Evolutionary conservation across 1,140 invertebrate genomes (phyloP), one percentile per base, ranked within the genome.

Genomic region (Scaptomyza hsui): DNA sequence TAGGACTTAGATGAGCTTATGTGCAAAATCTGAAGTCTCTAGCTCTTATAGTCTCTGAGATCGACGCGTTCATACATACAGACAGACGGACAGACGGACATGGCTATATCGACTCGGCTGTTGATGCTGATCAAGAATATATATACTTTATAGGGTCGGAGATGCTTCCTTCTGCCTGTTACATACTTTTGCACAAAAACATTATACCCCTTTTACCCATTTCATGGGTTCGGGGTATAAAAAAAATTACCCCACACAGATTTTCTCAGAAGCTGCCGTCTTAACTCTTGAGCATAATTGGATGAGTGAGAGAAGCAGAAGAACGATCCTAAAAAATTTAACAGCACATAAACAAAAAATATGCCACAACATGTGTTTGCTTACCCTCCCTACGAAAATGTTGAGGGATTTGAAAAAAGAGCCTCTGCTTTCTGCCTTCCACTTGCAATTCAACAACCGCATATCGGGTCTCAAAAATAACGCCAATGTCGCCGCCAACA

Each of bases 231-330:
- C n/a, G n/a, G n/a, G n/a, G n/a, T n/a, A n/a, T n/a, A n/a, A n/a
- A 49, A 49, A 63, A 69, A 77, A 74, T 55, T 61, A 77, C 74
- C 74, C 65, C 74, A 77, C 72, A 70, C 64, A 64, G 74, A 74
- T 70, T 70, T 77, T 74, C 60, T 59, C 13, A 61, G 74, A 77
- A 77, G 37, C 32, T 48, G 52, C 45, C 39, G 53, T 15, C 13
- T 60, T n/a, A 4, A 13, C 51, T 65, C 68, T 75, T 62, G 69
- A 44, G 53, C 59, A 41, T 69, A 64, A 76, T 70, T 70, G 26
- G 26, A 7, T 29, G 48, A 74, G 71, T 69, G 64, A 69, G 56
- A 57, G 69, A 4, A 62, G 41, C 45, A 52, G 15, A 63, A 49
- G 44, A 70, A 56, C 45, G 63, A 74, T 74, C 39, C 21, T 62